Base-by-base conservation (phyloP, 2,113 vertebrate species). In the Origma solitaria region DNA sequence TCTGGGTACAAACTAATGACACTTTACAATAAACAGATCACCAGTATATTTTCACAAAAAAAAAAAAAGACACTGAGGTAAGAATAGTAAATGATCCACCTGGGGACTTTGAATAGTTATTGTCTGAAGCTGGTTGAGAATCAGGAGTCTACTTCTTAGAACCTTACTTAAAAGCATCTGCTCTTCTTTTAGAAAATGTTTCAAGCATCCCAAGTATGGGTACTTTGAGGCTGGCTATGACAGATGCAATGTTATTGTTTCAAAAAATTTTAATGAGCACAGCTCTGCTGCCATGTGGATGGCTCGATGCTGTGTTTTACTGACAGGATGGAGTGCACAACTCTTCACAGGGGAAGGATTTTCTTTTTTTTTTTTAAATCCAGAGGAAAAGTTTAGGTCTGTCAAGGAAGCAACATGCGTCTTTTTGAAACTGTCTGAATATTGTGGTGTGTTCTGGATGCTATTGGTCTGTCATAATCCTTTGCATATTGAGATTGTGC, bases 221-320 rank as follows among this genome's bases (percentile, higher is more conserved):
- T 75, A 66, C 70, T 88, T 83, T 61, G 85, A 93, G 79, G 68
- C n/a, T 90, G 76, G 28, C 38, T 88, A 37, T 3, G 37, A 83
- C 88, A 92, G 88, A 94, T 92, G 61, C 49, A 71, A 60, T 78
- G 58, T 57, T 68, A 88, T 71, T 96, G 71, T 96, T 95, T 86
- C 56, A 83, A 73, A 88, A 82, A 84, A 53, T 83, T 94, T 93
- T 96, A 96, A 96, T 88, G 90, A 94, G 90, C 82, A 66, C 78
- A 94, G 78, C 30, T 89, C 65, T 1, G 3, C 62, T 92, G 70
- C 78, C 78, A 21, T 25, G 51, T 40, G 62, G 82, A 91, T 1
- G 3, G 54, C 81, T 92, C 0, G 0, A 33, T 69, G 89, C 42
- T 50, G 50, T 85, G 42, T 80, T 85, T 78, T 62, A 54, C 69